Conservation (phyloP, 2,797 vertebrate species). For the Catharus ustulatus region DNA sequence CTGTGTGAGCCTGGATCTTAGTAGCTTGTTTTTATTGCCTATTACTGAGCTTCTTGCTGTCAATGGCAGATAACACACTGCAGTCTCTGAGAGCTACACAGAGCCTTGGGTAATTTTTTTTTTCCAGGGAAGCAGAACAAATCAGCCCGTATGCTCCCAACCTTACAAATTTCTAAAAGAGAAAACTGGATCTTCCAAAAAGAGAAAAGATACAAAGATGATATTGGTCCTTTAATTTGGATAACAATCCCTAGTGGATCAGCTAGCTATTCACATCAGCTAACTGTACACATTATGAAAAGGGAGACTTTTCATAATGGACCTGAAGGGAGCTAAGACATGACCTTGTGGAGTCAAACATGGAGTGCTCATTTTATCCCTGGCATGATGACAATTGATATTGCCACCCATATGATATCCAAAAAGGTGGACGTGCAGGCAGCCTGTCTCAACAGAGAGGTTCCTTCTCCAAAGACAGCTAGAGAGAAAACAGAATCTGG, state of each 20-base stretch:
- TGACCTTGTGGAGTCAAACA: background rate
- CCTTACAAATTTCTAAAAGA: background rate
- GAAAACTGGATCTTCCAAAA: background rate
- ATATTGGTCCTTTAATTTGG: background rate
- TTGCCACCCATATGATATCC: background rate
- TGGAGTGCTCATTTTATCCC: background rate
- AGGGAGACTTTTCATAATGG: background rate
- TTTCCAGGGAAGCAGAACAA: background rate
- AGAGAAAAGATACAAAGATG: background rate
- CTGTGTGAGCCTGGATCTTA: background rate
- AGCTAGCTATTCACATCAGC: background rate
- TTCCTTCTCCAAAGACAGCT: background rate
- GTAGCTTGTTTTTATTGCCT: background rate
- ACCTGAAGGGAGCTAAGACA: background rate
- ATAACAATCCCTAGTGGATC: background rate
- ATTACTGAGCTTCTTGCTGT: background rate
- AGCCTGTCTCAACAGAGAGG: background rate
- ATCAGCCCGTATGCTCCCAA: background rate
- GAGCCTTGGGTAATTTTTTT: background rate
- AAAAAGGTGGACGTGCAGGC: background rate
- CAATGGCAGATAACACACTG: background rate
- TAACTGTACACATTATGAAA: background rate
- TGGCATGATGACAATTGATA: background rate
- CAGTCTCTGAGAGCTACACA: background rate
- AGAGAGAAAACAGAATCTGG: background rate